These are phyloP conservation scores for Zhengitettix transpicula DNA, from an alignment of 2,888 invertebrate genomes.

Conservation along the genomic window DNA sequence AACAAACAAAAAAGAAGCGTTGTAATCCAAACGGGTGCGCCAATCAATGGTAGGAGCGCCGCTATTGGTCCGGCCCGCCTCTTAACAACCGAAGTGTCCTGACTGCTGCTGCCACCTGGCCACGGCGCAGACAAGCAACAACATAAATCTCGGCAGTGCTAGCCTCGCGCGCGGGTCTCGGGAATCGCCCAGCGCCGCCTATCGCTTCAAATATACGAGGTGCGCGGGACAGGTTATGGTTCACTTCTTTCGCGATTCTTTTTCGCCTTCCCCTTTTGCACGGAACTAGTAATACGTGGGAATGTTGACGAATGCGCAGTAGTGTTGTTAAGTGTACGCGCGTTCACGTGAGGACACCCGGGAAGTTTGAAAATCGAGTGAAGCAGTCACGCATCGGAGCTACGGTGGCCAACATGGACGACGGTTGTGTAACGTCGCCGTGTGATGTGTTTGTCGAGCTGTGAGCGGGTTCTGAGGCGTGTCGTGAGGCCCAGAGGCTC, in stretches of 20 bases:
- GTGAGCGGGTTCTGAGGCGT: too few relatives aligned
- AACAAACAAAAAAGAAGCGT: background rate
- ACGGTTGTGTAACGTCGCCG: too few relatives aligned
- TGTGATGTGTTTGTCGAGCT: too few relatives aligned
- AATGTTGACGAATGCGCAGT: too few relatives aligned
- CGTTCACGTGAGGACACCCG: too few relatives aligned
- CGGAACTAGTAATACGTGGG: background rate
- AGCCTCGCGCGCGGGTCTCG: background rate
- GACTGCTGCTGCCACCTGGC: constrained; percentile 1
- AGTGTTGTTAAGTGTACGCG: too few relatives aligned
- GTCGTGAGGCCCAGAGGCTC: too few relatives aligned
- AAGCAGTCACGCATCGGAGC: too few relatives aligned
- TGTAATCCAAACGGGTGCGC: constrained; percentile 6
- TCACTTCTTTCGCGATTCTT: background rate
- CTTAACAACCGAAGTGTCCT: background rate
- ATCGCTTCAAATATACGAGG: background rate
- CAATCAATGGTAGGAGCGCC: constrained; percentile 5
- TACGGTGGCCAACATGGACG: too few relatives aligned
- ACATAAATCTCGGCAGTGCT: background rate
- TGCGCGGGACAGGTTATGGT: background rate
- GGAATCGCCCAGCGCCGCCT: background rate
- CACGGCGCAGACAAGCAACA: background rate
- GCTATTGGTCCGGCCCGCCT: constrained; percentile 1
- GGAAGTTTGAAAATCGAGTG: too few relatives aligned
- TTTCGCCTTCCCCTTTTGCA: background rate